Base-by-base conservation (phyloP, 2,797 vertebrate genomes). In the Chelonia mydas region DNA sequence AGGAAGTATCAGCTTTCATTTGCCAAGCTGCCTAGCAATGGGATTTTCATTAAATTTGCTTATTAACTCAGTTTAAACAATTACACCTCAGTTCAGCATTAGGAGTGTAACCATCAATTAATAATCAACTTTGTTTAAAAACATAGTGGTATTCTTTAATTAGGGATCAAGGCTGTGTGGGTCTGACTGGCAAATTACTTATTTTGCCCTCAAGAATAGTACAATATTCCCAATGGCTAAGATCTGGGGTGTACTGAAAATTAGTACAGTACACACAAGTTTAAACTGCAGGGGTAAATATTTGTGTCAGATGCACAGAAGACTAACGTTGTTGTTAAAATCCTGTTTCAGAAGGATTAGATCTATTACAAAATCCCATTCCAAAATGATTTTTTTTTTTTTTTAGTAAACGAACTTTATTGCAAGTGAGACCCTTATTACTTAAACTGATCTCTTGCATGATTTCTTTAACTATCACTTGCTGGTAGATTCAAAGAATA, bases 31-130 rank as follows among this genome's bases (percentile, higher is more conserved):
- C 74, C 87, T 90, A 84, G 77, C 87, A 92, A 94, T 96, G 81
- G 61, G 72, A 92, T 95, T 96, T 97, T 95, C 76, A 90, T 96
- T 93, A 96, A 83, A 90, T 96, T 95, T 95, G 13, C 33, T 87
- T 95, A 93, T 94, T 97, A 97, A 93, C 93, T 97, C 87, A 94
- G 16, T 89, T 94, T 93, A 84, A 83, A 90, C 95, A 96, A 90
- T 96, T 97, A 83, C 84, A 94, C 90, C 77, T 97, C 59, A 91
- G 28, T 96, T 95, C 91, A 95, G 74, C 74, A 95, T 41, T 72
- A 41, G 79, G 79, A 87, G 55, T 7, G 1, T 86, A 95, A 90
- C 91, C 84, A 91, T 93, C 77, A 76, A 84, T 93, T 92, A 95
- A 93, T 95, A 92, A 86, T 92, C 49, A 78, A 77, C 84, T 88